Evolutionary conservation across 2,888 invertebrate genomes (phyloP), one percentile per base, ranked within the genome.

Genomic region (Heteromurus nitidus): DNA sequence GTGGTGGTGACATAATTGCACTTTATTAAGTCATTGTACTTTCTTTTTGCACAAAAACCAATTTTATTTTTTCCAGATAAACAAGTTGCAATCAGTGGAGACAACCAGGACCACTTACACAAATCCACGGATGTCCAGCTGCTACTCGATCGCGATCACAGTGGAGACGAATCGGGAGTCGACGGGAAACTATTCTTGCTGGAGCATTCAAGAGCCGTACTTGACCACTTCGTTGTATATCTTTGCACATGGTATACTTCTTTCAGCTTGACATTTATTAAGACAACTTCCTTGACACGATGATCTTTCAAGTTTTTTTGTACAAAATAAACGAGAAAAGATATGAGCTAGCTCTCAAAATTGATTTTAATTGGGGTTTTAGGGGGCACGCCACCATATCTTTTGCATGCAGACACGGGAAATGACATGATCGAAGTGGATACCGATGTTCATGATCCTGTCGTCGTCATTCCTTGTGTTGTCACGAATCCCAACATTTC

Each of bases 401-500:
- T 85, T 13, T 60, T 85, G 36, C 83, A 82, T 70, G 83, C 83
- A 64, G 83, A 85, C 36, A 53, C 80, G 7, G 80, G 82, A 18
- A 44, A 53, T 7, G 76, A 80, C 5, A 58, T 75, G 18, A 83
- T 85, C 31, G 80, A 82, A 44, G 77, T 83, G 16, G 67, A 76
- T 3, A 73, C 83, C 16, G 73, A 73, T 11, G 16, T 70, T 24
- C 70, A 31, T 11, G 82, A 82, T 36, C 16, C 44, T 18, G 36
- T 68, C 2, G 77, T 79, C 0, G 64, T 68, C 53, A 55, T 85
- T 13, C 85, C 85, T 0, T 85, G 85, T 65, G 80, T 77, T n/a
- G 76, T 82, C 9, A 84, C 83, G 18, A 83, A 83, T 79, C 85
- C 85, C 11, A 83, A 83, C 36, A 79, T 81, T 42, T 82, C 82